Evolutionary conservation across 2,113 vertebrate species (phyloP), one percentile per base, ranked within the genome.

Genomic region (Xiphophorus couchianus): DNA sequence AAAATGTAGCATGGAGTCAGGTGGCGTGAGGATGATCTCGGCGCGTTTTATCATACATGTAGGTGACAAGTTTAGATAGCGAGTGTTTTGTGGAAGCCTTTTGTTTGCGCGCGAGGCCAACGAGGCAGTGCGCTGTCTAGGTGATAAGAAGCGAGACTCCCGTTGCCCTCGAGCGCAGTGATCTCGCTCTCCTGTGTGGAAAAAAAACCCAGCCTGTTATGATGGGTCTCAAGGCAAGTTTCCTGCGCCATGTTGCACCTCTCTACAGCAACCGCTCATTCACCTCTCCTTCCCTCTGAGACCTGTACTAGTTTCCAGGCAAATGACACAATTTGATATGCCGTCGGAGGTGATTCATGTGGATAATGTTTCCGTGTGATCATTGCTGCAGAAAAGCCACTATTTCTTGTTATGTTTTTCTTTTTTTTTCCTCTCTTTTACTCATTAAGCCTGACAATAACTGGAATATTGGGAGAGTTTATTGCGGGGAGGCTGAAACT

Each of bases 311-410:
- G 92, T 94, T 95, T 94, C 93, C 92, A 94, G 94, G 93, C 92
- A 94, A 94, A 95, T 93, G 91, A 92, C 92, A 94, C 92, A 89
- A 94, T 95, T 94, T 92, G 92, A 93, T 93, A 93, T 87, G 92
- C 92, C 82, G 83, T 87, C 68, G 86, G 89, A 58, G 92, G 92
- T 91, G 91, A 93, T 93, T 93, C 93, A 91, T 91, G 90, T 92
- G 89, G 92, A 92, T 94, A 93, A 94, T 93, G 90, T 94, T 93
- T 93, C 92, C 87, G 74, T 91, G 90, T 87, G 91, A 92, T 94
- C 92, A 83, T 91, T 88, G 65, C 86, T 80, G 91, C 88, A 87
- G 89, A 93, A 93, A 90, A 91, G 85, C 88, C 72, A 84, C 86
- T 80, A 86, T 93, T 94, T 91, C 88, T 89, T 88, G 75, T 88